Evolutionary conservation across 2,888 invertebrate species (phyloP).

Genomic region (Apamea epomidion): DNA sequence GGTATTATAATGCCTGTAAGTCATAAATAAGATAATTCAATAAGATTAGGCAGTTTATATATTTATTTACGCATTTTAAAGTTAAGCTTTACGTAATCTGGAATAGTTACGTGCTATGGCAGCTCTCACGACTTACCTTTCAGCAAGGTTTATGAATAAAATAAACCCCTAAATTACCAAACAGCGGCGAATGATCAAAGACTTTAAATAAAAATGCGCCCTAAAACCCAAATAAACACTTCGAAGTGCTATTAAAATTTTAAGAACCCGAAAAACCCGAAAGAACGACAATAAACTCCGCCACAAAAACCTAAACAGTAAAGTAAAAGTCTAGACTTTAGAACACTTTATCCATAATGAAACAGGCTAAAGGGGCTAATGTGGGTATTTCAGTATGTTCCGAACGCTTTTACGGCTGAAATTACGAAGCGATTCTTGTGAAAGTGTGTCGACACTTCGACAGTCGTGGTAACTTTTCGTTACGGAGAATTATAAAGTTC

Average conservation of each 20-base stretch:
- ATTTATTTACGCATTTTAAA: no score
- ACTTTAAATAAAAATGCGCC: neutral
- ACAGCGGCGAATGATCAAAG: neutral
- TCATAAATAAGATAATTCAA: no score
- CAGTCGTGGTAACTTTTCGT: neutral
- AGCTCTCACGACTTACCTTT: no score
- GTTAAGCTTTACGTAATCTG: no score
- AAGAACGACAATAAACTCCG: neutral
- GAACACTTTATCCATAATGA: neutral
- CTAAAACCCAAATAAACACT: neutral
- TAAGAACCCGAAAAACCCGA: neutral
- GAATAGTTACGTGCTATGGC: no score
- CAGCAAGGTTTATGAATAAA: no score
- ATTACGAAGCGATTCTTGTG: neutral
- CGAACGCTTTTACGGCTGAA: neutral
- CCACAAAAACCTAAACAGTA: neutral
- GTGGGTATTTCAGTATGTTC: neutral
- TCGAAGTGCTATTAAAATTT: neutral
- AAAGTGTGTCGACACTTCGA: neutral
- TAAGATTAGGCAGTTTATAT: no score
- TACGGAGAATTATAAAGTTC: constrained; percentile 23
- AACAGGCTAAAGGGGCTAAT: neutral
- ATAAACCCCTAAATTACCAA: no score
- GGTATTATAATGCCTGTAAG: no score
- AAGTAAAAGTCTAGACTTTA: constrained; percentile 25